Conservation (phyloP, 2,113 vertebrate genomes). For the Solea solea region DNA sequence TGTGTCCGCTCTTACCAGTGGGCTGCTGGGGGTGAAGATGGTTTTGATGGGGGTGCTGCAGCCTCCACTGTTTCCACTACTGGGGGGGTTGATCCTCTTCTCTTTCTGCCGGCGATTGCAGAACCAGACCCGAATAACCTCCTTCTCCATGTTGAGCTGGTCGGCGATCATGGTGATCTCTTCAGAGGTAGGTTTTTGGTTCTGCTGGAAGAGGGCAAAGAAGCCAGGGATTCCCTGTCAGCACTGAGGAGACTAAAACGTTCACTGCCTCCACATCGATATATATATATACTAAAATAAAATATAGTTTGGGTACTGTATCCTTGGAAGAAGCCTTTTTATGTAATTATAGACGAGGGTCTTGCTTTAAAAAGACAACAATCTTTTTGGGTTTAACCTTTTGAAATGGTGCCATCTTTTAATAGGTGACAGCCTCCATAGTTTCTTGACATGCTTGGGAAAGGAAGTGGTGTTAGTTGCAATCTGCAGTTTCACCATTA, state of each 20-base stretch:
- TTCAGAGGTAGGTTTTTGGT: conserved; percentile 99
- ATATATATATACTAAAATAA: too few relatives aligned
- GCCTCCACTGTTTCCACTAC: conserved; percentile 85
- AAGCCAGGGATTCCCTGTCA: conserved; percentile 76
- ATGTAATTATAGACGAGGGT: too few relatives aligned
- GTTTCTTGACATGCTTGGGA: too few relatives aligned
- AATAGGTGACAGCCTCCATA: too few relatives aligned
- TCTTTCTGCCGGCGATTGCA: conserved; percentile 99
- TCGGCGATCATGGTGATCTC: conserved; percentile 99
- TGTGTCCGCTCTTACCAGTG: conserved; percentile 85
- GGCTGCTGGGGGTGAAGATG: conserved; percentile 92
- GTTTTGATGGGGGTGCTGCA: conserved; percentile 94
- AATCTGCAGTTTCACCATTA: too few relatives aligned
- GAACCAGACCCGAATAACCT: conserved; percentile 99
- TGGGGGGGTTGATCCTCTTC: conserved; percentile 98
- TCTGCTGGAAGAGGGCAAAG: conserved; percentile 88
- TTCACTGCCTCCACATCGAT: background rate
- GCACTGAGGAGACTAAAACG: conserved; percentile 38
- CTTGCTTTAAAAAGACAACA: too few relatives aligned
- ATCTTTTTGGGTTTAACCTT: too few relatives aligned
- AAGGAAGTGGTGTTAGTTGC: too few relatives aligned
- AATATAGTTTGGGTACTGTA: background rate
- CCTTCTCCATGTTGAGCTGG: conserved; percentile 99
- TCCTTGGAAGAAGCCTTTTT: too few relatives aligned
- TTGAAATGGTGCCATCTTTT: too few relatives aligned